A percentile compares a stretch with the other conserved stretches of the same genome.
These are phyloP conservation scores for Drosophila kohkoa DNA, from an alignment of 1,140 invertebrate genomes.

Conservation along the genomic window DNA sequence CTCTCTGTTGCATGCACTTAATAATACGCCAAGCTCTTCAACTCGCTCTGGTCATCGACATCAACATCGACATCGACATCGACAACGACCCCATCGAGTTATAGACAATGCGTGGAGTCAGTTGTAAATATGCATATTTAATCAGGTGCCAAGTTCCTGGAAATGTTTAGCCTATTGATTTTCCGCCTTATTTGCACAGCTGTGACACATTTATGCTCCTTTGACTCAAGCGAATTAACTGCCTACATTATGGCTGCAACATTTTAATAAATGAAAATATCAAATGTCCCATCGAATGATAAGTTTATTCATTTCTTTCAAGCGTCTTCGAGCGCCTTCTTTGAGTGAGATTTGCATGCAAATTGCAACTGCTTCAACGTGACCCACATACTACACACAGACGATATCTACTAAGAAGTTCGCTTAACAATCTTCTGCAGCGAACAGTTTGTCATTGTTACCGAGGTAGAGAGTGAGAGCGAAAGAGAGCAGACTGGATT, in stretches of 20 bases:
- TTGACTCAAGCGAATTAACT: conserved; percentile 6
- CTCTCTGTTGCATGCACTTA: conserved; percentile 41
- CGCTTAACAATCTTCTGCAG: conserved; percentile 51
- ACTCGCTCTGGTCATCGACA: conserved; percentile 46
- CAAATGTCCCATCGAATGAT: conserved; percentile 32
- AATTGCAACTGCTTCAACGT: conserved; percentile 52
- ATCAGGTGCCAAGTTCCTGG: conserved; percentile 63
- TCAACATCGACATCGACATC: conserved; percentile 26
- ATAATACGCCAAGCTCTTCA: conserved; percentile 39
- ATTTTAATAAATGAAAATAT: conserved; percentile 60
- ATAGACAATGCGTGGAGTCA: conserved; percentile 65
- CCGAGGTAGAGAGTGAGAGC: neutral
- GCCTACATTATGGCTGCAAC: conserved; percentile 7
- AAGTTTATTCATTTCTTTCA: neutral
- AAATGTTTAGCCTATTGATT: conserved; percentile 70
- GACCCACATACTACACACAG: conserved; percentile 5
- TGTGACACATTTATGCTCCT: conserved; percentile 59
- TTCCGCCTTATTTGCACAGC: conserved; percentile 30
- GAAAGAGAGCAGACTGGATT: neutral
- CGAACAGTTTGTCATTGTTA: conserved; percentile 42
- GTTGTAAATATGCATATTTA: conserved; percentile 73
- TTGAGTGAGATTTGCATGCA: conserved; percentile 53
- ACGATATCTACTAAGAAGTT: conserved; percentile 12
- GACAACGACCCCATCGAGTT: conserved; percentile 25
- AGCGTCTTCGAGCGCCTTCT: neutral